Evolutionary conservation across 2,797 vertebrate genomes (phyloP).

Genomic region (Pyrrhura leucotis): DNA sequence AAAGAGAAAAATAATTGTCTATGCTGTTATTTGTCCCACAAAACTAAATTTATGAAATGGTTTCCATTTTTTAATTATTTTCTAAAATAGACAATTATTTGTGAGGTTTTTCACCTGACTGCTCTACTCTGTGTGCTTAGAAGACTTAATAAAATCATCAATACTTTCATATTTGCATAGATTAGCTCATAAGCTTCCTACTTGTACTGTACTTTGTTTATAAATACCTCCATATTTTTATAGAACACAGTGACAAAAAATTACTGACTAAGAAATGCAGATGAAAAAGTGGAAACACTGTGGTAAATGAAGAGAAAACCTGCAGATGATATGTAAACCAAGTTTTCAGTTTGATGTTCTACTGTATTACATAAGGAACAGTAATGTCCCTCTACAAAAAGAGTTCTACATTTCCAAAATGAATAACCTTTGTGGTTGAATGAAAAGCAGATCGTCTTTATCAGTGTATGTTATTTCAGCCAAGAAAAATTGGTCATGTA

Average conservation of each 20-base stretch:
- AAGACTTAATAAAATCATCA: neutral
- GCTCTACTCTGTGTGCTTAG: neutral
- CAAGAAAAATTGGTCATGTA: neutral
- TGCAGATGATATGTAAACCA: neutral
- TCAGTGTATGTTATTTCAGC: neutral
- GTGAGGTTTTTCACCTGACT: neutral
- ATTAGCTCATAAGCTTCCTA: neutral
- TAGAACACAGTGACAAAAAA: neutral
- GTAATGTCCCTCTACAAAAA: neutral
- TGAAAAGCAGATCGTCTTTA: neutral
- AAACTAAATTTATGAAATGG: neutral
- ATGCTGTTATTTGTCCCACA: neutral
- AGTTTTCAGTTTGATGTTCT: neutral
- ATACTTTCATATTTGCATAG: neutral
- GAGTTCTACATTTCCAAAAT: neutral
- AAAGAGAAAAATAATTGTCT: neutral
- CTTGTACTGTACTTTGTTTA: neutral
- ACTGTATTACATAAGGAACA: neutral
- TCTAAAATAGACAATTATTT: neutral
- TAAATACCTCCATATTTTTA: neutral
- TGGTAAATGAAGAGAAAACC: neutral
- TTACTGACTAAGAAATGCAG: neutral
- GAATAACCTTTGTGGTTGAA: neutral
- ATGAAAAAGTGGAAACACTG: neutral
- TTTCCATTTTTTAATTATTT: neutral